These are phyloP conservation scores for Meloidogyne floridensis DNA, from an alignment of 1,140 invertebrate genomes.

Conservation along the genomic window DNA sequence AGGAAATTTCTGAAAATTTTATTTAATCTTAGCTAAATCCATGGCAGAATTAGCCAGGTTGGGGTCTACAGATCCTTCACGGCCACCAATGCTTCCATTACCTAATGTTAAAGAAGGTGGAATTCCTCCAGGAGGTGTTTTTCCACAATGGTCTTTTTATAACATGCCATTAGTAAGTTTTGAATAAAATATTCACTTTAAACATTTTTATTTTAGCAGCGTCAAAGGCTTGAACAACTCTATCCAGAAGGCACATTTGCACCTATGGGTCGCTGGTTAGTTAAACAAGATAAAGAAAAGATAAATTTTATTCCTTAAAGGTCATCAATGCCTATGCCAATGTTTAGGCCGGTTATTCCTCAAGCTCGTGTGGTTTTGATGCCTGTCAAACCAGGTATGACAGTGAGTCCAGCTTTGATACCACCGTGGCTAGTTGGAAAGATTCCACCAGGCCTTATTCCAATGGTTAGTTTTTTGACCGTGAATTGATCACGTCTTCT, in stretches of 20 bases:
- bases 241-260: conserved; percentile 23
- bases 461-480: background rate
- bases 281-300: background rate
- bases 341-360: background rate
- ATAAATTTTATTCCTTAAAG: background rate
- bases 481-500: background rate
- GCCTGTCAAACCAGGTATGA: background rate
- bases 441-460: background rate
- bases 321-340: conserved; percentile 6
- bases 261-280: background rate
- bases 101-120: background rate
- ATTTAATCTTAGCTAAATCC: background rate
- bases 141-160: conserved; percentile 11
- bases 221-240: conserved; percentile 22
- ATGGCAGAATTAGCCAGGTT: background rate
- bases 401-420: background rate
- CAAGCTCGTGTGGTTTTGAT: background rate
- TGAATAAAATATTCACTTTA: background rate
- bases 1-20: no score
- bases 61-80: background rate
- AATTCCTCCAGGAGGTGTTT: background rate
- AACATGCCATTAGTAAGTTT: conserved; percentile 12
- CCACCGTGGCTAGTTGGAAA: background rate
- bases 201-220: conserved; percentile 9
- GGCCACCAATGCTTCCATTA: background rate